Conservation (phyloP, 2,888 invertebrate species). For the Vesta saturnalis region DNA sequence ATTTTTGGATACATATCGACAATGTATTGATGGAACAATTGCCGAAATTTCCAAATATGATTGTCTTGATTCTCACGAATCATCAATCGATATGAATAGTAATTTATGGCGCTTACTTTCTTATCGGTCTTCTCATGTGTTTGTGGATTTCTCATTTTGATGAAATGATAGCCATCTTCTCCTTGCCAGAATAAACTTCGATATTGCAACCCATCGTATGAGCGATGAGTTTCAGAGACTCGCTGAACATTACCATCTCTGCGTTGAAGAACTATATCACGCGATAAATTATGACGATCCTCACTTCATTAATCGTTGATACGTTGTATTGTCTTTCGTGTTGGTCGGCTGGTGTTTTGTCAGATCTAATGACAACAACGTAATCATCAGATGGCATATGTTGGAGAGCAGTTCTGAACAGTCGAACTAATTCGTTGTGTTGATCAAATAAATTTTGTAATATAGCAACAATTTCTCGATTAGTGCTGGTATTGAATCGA, state of each 20-base stretch:
- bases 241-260: conserved; percentile 52
- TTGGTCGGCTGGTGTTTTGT: no score
- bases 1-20: conserved; percentile 56
- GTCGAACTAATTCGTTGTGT: no score
- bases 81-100: conserved; percentile 45
- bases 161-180: conserved; percentile 46
- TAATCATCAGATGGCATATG: no score
- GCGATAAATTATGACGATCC: no score
- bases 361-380: no score
- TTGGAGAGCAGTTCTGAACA: no score
- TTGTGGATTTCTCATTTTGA: conserved; percentile 9
- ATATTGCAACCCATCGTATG: conserved; percentile 48
- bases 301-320: no score
- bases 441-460: no score
- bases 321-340: no score
- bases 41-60: conserved; percentile 45
- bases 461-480: no score
- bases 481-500: no score
- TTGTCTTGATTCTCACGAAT: conserved; percentile 44
- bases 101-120: conserved; percentile 44
- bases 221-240: conserved; percentile 19
- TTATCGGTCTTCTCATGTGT: conserved; percentile 41
- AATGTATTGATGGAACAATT: conserved; percentile 50
- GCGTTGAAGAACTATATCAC: not conserved
- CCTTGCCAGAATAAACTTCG: conserved; percentile 46